phyloP scores from a whole-genome alignment of 1,140 invertebrate genomes.

The Drosophila neocordata region DNA sequence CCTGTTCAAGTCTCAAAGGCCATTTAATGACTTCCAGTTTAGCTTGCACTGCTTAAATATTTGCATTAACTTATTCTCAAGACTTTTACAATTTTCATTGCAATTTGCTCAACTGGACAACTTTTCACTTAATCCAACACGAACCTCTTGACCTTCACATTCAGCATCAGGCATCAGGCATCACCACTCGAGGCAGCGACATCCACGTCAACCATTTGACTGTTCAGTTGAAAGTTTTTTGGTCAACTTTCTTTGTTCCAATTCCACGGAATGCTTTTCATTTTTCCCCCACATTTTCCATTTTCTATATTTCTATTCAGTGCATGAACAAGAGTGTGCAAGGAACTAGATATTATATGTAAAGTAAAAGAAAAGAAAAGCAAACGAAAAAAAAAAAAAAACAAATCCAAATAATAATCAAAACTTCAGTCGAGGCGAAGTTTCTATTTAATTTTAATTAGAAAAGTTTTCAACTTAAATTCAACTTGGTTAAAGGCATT shows the following conservation, averaged over 20 bases:
- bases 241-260: slow-evolving; percentile 42
- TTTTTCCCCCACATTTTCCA: background rate
- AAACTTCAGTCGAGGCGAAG: slow-evolving; percentile 62
- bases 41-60: slow-evolving; percentile 9
- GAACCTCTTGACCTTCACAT: slow-evolving; percentile 20
- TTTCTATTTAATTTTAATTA: slow-evolving; percentile 81
- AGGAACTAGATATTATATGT: slow-evolving; percentile 10
- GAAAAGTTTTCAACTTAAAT: slow-evolving; percentile 76
- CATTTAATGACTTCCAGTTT: slow-evolving; percentile 15
- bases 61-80: slow-evolving; percentile 14
- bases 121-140: slow-evolving; percentile 17
- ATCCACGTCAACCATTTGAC: slow-evolving; percentile 34
- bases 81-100: slow-evolving; percentile 3
- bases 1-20: background rate
- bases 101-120: slow-evolving; percentile 18
- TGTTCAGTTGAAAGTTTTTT: slow-evolving; percentile 37
- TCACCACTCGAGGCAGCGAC: background rate
- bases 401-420: slow-evolving; percentile 72
- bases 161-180: slow-evolving; percentile 3
- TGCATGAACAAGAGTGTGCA: slow-evolving; percentile 41
- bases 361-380: slow-evolving; percentile 15
- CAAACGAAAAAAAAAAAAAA: slow-evolving; percentile 28
- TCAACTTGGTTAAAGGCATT: slow-evolving; percentile 57
- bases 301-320: slow-evolving; percentile 22
- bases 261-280: background rate